phyloP scores from a whole-genome alignment of 2,888 invertebrate genomes.

The Frankliniella fusca region DNA sequence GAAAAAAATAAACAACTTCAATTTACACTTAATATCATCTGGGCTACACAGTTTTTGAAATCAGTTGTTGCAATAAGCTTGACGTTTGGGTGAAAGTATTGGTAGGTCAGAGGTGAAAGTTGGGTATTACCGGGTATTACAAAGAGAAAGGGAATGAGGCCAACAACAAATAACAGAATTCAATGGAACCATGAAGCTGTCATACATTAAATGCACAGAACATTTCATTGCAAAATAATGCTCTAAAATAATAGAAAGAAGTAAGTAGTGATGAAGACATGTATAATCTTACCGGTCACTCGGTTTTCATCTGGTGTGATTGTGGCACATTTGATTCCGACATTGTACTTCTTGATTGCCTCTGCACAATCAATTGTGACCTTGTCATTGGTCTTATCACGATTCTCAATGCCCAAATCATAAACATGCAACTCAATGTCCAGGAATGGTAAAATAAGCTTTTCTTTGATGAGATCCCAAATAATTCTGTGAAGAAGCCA shows the following conservation, averaged over 20 bases:
- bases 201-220: not conserved
- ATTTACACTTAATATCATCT: too few species aligned
- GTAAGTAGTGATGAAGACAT: not conserved
- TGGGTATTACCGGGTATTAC: not conserved
- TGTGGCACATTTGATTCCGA: constrained; percentile 98
- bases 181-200: not conserved
- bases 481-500: constrained; percentile 62
- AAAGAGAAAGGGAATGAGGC: not conserved
- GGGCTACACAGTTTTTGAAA: too few species aligned
- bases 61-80: too few species aligned
- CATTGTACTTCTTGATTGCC: constrained; percentile 94
- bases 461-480: constrained; percentile 97
- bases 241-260: too few species aligned
- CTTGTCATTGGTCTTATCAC: constrained; percentile 90
- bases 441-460: constrained; percentile 91
- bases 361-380: constrained; percentile 96
- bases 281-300: constrained; percentile 50
- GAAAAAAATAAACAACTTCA: too few species aligned
- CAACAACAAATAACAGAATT: not conserved
- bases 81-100: not conserved
- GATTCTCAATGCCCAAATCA: constrained; percentile 92
- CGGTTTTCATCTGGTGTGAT: constrained; percentile 97
- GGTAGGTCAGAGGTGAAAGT: not conserved
- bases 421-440: constrained; percentile 91
- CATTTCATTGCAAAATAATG: not conserved